phyloP scores from a whole-genome alignment of 2,113 vertebrate genomes.

The Rhineura floridana region DNA sequence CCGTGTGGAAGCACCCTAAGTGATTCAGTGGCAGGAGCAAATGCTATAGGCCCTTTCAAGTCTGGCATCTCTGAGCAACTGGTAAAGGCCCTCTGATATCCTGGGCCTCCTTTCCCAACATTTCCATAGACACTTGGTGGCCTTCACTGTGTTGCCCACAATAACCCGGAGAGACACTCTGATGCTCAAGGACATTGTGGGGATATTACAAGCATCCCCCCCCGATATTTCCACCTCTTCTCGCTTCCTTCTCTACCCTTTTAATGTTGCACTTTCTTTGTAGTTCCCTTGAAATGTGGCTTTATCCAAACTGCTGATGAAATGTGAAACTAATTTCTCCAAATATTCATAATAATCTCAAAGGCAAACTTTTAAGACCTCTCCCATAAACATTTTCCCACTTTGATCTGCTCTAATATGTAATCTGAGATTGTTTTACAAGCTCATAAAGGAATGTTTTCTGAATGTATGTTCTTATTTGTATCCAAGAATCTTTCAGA shows the following conservation, averaged over 20 bases:
- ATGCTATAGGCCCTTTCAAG: no score
- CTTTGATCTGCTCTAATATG: neutral
- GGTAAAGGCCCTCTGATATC: no score
- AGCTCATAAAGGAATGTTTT: neutral
- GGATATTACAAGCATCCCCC: no score
- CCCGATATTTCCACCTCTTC: neutral
- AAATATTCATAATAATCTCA: conserved; percentile 25
- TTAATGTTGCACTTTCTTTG: neutral
- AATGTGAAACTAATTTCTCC: neutral
- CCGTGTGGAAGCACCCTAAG: no score
- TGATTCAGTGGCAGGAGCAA: no score
- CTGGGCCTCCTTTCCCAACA: no score
- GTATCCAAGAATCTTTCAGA: conserved; percentile 11
- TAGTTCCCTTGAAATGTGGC: neutral
- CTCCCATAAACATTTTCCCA: neutral
- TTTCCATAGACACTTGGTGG: no score
- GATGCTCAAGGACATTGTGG: no score
- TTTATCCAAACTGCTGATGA: conserved; percentile 35
- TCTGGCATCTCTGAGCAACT: no score
- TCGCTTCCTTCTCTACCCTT: neutral
- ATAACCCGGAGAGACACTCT: no score
- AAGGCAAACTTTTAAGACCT: neutral
- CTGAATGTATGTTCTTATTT: neutral
- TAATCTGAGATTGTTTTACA: conserved; percentile 22
- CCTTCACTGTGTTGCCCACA: no score